Conservation (phyloP, 2,888 invertebrate species). For the Heliconius ismenius region DNA sequence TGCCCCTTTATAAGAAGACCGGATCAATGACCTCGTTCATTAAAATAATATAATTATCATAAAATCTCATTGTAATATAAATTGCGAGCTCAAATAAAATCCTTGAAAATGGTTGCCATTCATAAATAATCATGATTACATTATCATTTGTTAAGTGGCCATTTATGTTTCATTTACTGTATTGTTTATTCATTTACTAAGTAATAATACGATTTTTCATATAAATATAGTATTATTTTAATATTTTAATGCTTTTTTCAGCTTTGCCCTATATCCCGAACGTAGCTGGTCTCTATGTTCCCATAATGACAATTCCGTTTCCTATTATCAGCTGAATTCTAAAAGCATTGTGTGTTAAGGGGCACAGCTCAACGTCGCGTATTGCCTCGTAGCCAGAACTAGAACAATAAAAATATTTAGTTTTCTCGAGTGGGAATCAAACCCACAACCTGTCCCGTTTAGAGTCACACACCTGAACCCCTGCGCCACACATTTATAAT, state of each 20-base stretch:
- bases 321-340: no score
- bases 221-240: background rate
- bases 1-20: constrained; percentile 17
- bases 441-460: no score
- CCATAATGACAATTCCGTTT: no score
- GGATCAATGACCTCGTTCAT: constrained; percentile 12
- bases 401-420: no score
- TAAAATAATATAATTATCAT: constrained; percentile 20
- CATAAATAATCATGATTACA: constrained; percentile 15
- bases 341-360: no score
- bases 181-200: background rate
- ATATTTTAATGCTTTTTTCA: background rate
- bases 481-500: background rate
- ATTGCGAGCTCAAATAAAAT: constrained; percentile 18
- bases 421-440: no score
- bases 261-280: no score
- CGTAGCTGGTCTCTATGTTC: no score
- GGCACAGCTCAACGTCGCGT: no score
- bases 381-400: no score
- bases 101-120: constrained; percentile 8
- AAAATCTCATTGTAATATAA: constrained; percentile 21
- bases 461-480: no score
- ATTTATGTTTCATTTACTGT: background rate
- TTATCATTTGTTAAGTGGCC: constrained; percentile 4
- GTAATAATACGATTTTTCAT: background rate